Conservation (phyloP, 2,797 vertebrate genomes). For the Erpetoichthys calabaricus region DNA sequence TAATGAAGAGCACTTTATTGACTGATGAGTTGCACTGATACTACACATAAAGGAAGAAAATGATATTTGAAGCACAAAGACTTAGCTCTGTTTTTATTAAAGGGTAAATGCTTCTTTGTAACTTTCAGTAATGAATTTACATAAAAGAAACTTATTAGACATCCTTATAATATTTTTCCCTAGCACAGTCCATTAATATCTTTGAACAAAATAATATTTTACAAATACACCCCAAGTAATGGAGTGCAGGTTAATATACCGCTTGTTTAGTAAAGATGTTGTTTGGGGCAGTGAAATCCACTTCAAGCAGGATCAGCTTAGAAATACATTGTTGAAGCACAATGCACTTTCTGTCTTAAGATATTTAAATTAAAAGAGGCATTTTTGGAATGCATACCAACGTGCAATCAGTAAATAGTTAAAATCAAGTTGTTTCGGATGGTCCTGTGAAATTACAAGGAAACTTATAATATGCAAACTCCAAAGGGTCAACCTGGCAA, state of each 20-base stretch:
- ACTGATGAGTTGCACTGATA: conserved; percentile 21
- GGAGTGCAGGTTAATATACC: conserved; percentile 43
- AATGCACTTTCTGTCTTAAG: conserved; percentile 13
- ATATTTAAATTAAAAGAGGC: conserved; percentile 4
- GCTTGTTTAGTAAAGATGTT: conserved; percentile 58
- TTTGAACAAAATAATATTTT: conserved; percentile 27
- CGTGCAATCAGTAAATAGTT: background rate
- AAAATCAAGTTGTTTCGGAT: background rate
- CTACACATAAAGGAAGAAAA: conserved; percentile 35
- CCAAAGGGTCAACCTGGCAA: no score
- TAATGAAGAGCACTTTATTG: conserved; percentile 24
- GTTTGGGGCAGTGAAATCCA: conserved; percentile 55
- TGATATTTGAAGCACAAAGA: conserved; percentile 51
- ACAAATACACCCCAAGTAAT: conserved; percentile 26
- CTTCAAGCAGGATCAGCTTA: conserved; percentile 50
- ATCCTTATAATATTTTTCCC: conserved; percentile 41
- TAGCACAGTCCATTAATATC: conserved; percentile 40
- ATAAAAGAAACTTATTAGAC: conserved; percentile 40
- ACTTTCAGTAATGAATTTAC: conserved; percentile 45
- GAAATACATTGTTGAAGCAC: conserved; percentile 55
- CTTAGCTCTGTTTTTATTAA: conserved; percentile 45
- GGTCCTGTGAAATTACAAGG: background rate
- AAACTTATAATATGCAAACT: no score
- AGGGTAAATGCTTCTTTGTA: conserved; percentile 45
- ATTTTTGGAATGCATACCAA: background rate